phyloP scores from a whole-genome alignment of 1,140 invertebrate genomes.

The Drosophila navojoa region DNA sequence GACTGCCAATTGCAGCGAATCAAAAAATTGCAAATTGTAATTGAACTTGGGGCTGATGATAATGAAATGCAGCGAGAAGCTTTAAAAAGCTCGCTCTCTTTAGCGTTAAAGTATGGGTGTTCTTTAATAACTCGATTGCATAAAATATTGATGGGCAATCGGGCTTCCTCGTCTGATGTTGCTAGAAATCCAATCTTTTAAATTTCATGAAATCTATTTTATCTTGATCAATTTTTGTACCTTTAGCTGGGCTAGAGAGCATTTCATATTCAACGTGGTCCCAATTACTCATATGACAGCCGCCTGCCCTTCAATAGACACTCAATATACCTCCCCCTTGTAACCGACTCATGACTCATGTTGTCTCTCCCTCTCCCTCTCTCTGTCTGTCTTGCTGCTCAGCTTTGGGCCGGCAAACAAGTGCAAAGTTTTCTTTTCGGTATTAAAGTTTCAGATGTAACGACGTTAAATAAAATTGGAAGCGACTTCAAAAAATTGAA shows the following conservation, averaged over 20 bases:
- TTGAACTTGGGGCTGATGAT: constrained; percentile 51
- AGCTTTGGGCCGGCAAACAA: constrained; percentile 27
- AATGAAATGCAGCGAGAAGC: constrained; percentile 17
- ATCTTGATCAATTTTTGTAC: background rate
- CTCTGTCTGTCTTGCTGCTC: background rate
- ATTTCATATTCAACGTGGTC: constrained; percentile 58
- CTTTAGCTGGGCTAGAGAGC: constrained; percentile 30
- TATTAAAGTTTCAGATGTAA: constrained; percentile 80
- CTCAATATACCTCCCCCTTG: constrained; percentile 35
- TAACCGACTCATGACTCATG: background rate
- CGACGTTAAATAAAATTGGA: constrained; percentile 82
- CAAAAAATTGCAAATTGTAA: constrained; percentile 10
- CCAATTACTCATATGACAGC: constrained; percentile 55
- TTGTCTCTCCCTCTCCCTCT: background rate
- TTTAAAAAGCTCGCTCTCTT: background rate
- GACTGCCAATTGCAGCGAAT: constrained; percentile 28
- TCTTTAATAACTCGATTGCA: no score
- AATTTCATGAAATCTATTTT: background rate
- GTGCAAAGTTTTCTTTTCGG: constrained; percentile 64
- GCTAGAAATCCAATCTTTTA: background rate
- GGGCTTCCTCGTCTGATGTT: background rate
- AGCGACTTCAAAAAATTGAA: constrained; percentile 80
- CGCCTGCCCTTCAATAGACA: constrained; percentile 48
- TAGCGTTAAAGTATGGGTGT: background rate
- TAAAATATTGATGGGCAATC: no score